Evolutionary conservation across 2,113 vertebrate genomes (phyloP).

Genomic region (Phycodurus eques): DNA sequence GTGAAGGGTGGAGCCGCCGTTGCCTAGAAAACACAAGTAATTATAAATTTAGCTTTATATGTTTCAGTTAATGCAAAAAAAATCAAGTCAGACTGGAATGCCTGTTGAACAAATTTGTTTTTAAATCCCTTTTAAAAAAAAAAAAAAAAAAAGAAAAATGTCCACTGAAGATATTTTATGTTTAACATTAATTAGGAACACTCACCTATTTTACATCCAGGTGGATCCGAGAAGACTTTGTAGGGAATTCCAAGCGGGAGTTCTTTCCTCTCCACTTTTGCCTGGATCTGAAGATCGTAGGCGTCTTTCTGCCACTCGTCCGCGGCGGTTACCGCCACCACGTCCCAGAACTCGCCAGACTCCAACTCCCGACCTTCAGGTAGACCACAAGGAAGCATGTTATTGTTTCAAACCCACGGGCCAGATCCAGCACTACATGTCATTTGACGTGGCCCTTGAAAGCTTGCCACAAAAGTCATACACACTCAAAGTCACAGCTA

Average conservation of each 20-base stretch:
- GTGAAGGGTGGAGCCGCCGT: constrained; percentile 89
- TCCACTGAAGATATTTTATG: no score
- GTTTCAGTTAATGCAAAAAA: neutral
- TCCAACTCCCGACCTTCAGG: constrained; percentile 68
- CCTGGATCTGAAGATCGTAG: constrained; percentile 80
- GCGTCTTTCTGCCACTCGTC: constrained; percentile 81
- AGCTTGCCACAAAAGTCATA: no score
- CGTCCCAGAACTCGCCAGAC: constrained; percentile 82
- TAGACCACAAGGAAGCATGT: neutral
- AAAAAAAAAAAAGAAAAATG: no score
- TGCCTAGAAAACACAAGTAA: constrained; percentile 72
- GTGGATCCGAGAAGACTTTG: constrained; percentile 84
- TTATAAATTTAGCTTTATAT: neutral
- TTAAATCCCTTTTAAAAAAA: neutral
- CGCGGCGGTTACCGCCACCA: constrained; percentile 82
- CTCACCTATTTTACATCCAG: constrained; percentile 85
- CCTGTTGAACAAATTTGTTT: neutral
- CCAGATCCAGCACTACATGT: no score
- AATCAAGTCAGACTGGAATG: neutral
- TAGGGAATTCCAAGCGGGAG: constrained; percentile 79
- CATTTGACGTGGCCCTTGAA: no score
- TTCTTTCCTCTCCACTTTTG: constrained; percentile 78
- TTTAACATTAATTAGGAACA: neutral
- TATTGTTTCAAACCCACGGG: no score
- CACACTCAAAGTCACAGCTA: no score